Evolutionary conservation across 2,113 vertebrate species (phyloP), one percentile per base, ranked within the genome.

Genomic region (Ictidomys tridecemlineatus): DNA sequence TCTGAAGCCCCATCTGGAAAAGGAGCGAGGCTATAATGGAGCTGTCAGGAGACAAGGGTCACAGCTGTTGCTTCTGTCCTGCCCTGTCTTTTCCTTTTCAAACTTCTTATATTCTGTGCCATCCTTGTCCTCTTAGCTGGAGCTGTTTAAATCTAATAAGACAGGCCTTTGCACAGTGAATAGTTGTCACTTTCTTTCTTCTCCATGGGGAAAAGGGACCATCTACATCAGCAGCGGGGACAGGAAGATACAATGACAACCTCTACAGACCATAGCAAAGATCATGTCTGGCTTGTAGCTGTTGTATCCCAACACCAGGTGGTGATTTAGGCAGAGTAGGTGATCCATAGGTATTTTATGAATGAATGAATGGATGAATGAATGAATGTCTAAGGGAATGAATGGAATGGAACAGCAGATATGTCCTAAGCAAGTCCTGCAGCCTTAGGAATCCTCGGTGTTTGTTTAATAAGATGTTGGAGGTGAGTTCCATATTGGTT

Each of bases 221-320:
- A 2, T 30, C 16, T 9, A 51, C 37, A 8, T n/a, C 6, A n/a
- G 12, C 42, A 4, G 1, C 2, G 7, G n/a, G 16, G 5, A 4
- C 53, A 22, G 20, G 30, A 53, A 26, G 10, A 30, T 1, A 0
- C 1, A 7, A 3, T 0, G 7, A 13, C 6, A 32, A 5, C 8
- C 12, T 8, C 11, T 0, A 1, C 0, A 34, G 42, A 51, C 4
- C 1, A n/a, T 4, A 17, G 39, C n/a, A 34, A 76, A 28, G 22
- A 48, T 2, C 51, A 18, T 10, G 26, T 77, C 70, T 9, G 2
- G 63, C 10, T 34, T 39, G 45, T 0, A 8, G 5, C 2, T 4
- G 1, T 3, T 16, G 4, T 0, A 28, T 30, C 18, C 42, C 69
- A 42, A n/a, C 0, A n/a, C 0, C 3, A 63, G 22, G 58, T 12